phyloP scores from a whole-genome alignment of 1,140 invertebrate genomes.

The Drosophila pallidifrons region DNA sequence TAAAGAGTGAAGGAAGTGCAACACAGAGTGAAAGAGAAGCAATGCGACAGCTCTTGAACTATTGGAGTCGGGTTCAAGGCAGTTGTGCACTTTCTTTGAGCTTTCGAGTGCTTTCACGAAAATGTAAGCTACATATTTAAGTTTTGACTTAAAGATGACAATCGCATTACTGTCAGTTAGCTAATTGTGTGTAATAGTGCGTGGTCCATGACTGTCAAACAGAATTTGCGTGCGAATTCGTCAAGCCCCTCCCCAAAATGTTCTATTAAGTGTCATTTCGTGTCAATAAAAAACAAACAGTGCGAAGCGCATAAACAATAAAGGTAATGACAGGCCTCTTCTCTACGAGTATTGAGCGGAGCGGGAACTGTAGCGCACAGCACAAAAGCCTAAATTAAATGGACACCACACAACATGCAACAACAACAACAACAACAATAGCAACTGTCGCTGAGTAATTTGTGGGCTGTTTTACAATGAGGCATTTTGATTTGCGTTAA shows the following conservation, averaged over 20 bases:
- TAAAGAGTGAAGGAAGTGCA: background rate
- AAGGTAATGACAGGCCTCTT: constrained; percentile 21
- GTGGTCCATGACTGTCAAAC: constrained; percentile 22
- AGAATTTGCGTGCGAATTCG: constrained; percentile 22
- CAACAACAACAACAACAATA: background rate
- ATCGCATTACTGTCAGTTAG: background rate
- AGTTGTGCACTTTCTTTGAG: constrained; percentile 14
- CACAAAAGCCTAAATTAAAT: constrained; percentile 33
- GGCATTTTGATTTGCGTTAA: constrained; percentile 69
- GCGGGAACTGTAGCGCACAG: constrained; percentile 16
- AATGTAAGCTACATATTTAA: background rate
- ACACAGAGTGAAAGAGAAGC: constrained; percentile 31
- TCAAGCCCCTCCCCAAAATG: background rate
- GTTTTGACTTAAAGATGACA: background rate
- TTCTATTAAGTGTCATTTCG: constrained; percentile 4
- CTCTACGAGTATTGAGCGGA: background rate
- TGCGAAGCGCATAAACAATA: constrained; percentile 31
- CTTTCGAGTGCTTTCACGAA: background rate
- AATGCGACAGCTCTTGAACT: constrained; percentile 17
- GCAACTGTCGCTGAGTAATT: constrained; percentile 59
- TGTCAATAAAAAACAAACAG: constrained; percentile 34
- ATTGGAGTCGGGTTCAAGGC: constrained; percentile 36
- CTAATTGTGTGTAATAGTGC: constrained; percentile 12
- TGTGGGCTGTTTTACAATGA: constrained; percentile 38
- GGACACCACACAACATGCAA: constrained; percentile 13